Base-by-base conservation (phyloP, 2,888 invertebrate species). In the Athrips mouffetella region DNA sequence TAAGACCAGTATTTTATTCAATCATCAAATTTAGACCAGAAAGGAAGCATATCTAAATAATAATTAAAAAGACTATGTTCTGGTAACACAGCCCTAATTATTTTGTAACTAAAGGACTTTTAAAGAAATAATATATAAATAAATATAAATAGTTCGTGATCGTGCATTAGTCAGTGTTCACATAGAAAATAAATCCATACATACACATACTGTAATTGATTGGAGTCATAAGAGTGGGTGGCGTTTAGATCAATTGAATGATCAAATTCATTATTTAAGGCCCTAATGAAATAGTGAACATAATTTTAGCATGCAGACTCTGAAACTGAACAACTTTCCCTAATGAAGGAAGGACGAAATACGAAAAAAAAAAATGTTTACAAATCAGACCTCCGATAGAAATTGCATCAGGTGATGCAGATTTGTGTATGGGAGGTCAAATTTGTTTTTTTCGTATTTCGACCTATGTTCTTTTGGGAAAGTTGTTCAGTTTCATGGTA, bases 161-260 rank as follows among this genome's bases (percentile, higher is more conserved):
- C 55, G 73, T 75, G 72, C 57, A 72, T 54, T 41, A 45, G 48
- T 71, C 62, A 65, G 58, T 71, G 62, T 70, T 70, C 56, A 63
- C 58, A 56, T 39, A 44, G 31, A 57, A 60, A 60, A 57, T 61
- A 50, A 55, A 59, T 52, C 20, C 50, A 58, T 53, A 58, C 42
- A 52, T 54, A 56, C 49, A 58, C 45, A 31, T 45, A 52, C 50
- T 53, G 47, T 46, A 47, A 48, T 27, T 44, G 45, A 18, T 20
- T n/a, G 18, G 29, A 41, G 10, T 16, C 27, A 42, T 4, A n/a
- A n/a, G n/a, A n/a, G n/a, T n/a, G n/a, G 29, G 42, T n/a, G 11
- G 10, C 7, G 11, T 13, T 3, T 31, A 31, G 31, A 44, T 49
- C 47, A 45, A 49, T 42, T 51, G 46, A 53, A 48, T 54, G 69